phyloP scores from a whole-genome alignment of 2,888 invertebrate genomes.

The Sturmia bella region DNA sequence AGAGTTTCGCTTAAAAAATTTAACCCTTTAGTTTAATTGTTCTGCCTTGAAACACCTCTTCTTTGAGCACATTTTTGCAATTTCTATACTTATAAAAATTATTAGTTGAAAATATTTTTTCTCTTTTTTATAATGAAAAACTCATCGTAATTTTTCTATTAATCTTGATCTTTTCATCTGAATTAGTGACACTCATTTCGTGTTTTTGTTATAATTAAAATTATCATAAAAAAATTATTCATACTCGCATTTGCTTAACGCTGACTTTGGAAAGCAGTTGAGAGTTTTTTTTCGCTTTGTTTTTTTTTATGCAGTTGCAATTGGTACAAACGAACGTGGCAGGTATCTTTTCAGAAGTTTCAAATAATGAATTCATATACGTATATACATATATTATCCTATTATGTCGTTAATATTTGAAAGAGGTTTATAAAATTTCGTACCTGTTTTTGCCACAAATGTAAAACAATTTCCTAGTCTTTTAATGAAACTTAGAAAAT shows the following conservation, averaged over 20 bases:
- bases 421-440: no score
- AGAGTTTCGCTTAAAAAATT: no score
- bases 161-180: constrained; percentile 66
- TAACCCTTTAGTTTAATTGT: no score
- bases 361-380: constrained; percentile 12
- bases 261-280: constrained; percentile 53
- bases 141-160: constrained; percentile 38
- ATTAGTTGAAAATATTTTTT: constrained; percentile 11
- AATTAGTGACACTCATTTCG: constrained; percentile 56
- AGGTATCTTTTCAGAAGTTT: constrained; percentile 10
- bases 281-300: constrained; percentile 10
- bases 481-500: no score
- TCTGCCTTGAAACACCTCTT: no score
- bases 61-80: background rate
- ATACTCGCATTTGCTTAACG: constrained; percentile 30
- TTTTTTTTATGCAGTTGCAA: constrained; percentile 7
- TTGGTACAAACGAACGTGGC: constrained; percentile 13
- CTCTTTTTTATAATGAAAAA: constrained; percentile 19
- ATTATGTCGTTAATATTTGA: no score
- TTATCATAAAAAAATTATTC: constrained; percentile 46
- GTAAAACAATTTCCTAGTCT: no score
- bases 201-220: constrained; percentile 57
- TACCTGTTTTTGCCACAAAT: no score
- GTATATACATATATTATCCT: no score
- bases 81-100: background rate